Evolutionary conservation across 2,888 invertebrate genomes (phyloP).

Genomic region (Liposcelis brunnea): DNA sequence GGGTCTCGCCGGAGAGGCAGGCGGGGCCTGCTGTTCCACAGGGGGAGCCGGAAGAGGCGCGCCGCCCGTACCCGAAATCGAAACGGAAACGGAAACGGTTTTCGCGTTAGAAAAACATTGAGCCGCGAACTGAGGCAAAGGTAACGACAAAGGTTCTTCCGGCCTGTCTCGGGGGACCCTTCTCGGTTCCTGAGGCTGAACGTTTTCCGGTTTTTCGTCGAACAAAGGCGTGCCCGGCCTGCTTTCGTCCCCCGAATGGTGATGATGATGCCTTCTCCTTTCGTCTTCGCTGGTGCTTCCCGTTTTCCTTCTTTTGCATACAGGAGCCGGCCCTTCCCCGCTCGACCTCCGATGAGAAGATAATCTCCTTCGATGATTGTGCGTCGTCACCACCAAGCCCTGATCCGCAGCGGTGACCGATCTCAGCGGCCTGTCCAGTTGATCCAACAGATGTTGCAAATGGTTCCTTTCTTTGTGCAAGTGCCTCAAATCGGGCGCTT

Average conservation of each 20-base stretch:
- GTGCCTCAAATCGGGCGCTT: slow-evolving; percentile 42
- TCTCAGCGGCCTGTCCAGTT: slow-evolving; percentile 15
- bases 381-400: slow-evolving; percentile 12
- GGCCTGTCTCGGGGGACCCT: slow-evolving; percentile 44
- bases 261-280: slow-evolving; percentile 32
- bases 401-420: slow-evolving; percentile 5
- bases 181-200: slow-evolving; percentile 56
- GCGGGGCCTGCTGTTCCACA: slow-evolving; percentile 23
- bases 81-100: slow-evolving; percentile 24
- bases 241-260: slow-evolving; percentile 36
- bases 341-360: slow-evolving; percentile 13
- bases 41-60: slow-evolving; percentile 39
- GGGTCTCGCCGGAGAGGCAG: slow-evolving; percentile 36
- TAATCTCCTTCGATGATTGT: slow-evolving; percentile 15
- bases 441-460: slow-evolving; percentile 38
- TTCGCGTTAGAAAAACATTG: slow-evolving; percentile 35
- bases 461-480: slow-evolving; percentile 53
- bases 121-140: slow-evolving; percentile 75
- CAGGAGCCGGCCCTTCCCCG: slow-evolving; percentile 24
- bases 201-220: slow-evolving; percentile 61
- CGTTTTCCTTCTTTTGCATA: slow-evolving; percentile 37
- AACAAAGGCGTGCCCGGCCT: slow-evolving; percentile 73
- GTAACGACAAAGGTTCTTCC: slow-evolving; percentile 58
- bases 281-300: slow-evolving; percentile 21
- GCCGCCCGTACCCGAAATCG: slow-evolving; percentile 29